A percentile compares a stretch with the other conserved stretches of the same genome.
phyloP scores from a whole-genome alignment of 2,113 vertebrate genomes.

The Uropsilus gracilis region DNA sequence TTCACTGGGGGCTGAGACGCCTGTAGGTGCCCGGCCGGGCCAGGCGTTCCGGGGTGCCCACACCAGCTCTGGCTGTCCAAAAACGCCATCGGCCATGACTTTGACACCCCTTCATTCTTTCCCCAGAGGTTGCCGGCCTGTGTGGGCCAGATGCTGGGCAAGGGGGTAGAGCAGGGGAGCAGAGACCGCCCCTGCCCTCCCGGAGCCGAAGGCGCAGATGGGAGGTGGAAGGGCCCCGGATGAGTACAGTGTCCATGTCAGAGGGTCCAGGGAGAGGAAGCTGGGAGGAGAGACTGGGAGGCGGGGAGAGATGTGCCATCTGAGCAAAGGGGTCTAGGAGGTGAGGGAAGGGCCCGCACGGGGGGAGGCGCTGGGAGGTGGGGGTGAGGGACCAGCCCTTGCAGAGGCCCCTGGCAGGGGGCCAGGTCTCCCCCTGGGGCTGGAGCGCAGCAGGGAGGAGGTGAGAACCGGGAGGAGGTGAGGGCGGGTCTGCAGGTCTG shows the following conservation, averaged over 20 bases:
- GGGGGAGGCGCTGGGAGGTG: accelerated
- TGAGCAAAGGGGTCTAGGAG: neutral
- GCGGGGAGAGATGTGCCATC: neutral
- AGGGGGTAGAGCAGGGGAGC: accelerated
- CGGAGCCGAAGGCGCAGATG: neutral
- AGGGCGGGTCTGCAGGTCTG: too few relatives aligned
- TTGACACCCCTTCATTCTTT: neutral
- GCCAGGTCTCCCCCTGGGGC: too few relatives aligned
- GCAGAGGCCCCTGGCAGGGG: neutral
- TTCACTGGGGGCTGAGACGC: neutral
- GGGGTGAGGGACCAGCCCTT: too few relatives aligned
- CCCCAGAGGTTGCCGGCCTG: neutral
- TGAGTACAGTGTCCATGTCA: neutral
- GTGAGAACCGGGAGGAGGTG: too few relatives aligned
- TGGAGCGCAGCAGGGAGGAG: too few relatives aligned
- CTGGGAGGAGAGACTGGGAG: neutral
- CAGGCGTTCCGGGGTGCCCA: neutral
- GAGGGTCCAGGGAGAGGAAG: too few relatives aligned
- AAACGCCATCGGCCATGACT: neutral
- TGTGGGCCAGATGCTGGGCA: neutral
- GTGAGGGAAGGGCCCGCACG: neutral
- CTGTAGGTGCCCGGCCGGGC: too few relatives aligned
- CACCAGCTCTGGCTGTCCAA: neutral
- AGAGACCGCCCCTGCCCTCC: neutral
- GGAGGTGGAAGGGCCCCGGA: neutral